A percentile compares a stretch with the other conserved stretches of the same genome.
Conservation (phyloP, 2,797 vertebrate genomes). For the Novumbra hubbsi region DNA sequence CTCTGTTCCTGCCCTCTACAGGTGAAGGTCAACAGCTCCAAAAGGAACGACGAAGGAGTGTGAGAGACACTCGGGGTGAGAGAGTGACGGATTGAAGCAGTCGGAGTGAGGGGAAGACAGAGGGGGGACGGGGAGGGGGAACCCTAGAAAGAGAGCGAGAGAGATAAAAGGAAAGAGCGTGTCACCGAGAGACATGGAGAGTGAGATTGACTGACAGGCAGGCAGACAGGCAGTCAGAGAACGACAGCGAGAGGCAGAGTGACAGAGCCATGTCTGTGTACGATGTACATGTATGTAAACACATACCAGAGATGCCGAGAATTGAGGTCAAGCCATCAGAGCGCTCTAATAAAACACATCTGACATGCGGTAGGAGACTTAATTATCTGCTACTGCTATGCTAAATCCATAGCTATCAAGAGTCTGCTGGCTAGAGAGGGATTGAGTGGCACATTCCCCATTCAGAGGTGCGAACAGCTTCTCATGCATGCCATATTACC, state of each 20-base stretch:
- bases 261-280: too few species aligned
- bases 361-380: constrained; percentile 75
- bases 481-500: constrained; percentile 85
- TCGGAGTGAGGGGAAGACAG: too few species aligned
- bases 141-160: background rate
- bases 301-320: background rate
- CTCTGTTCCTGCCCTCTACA: background rate
- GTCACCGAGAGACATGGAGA: background rate
- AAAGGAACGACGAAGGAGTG: background rate
- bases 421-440: constrained; percentile 68
- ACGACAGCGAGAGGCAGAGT: constrained; percentile 41
- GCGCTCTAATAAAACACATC: constrained; percentile 52
- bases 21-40: constrained; percentile 9
- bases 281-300: too few species aligned
- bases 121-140: too few species aligned
- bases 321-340: constrained; percentile 43
- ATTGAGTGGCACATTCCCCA: constrained; percentile 55
- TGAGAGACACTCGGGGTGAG: too few species aligned
- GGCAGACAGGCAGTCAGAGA: background rate
- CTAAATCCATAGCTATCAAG: constrained; percentile 67
- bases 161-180: background rate
- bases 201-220: constrained; percentile 11
- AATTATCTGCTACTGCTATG: constrained; percentile 77
- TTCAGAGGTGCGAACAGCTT: constrained; percentile 73
- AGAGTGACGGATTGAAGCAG: too few species aligned